Evolutionary conservation across 2,888 invertebrate genomes (phyloP).

Genomic region (Cheilosia pagana): DNA sequence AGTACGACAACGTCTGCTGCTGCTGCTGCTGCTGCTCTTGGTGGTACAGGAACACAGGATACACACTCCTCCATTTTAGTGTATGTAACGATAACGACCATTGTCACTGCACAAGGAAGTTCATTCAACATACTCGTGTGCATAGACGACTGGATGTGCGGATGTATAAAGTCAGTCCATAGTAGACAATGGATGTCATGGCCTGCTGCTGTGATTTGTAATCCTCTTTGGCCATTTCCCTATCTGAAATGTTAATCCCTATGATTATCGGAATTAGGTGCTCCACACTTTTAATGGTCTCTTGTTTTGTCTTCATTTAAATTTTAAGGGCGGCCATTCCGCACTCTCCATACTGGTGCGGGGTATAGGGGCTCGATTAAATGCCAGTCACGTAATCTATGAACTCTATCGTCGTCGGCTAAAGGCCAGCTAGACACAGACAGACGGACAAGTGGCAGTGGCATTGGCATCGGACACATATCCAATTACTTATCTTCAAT

Average conservation of each 20-base stretch:
- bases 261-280: constrained; percentile 67
- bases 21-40: not conserved
- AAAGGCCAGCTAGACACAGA: constrained; percentile 40
- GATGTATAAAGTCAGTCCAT: not conserved
- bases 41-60: no score
- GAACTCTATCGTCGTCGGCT: constrained; percentile 20
- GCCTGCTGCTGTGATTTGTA: constrained; percentile 43
- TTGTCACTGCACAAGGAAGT: constrained; percentile 19
- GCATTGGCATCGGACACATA: constrained; percentile 53
- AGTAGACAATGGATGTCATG: constrained; percentile 18
- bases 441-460: constrained; percentile 60
- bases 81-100: constrained; percentile 1
- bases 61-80: not conserved
- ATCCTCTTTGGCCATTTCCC: constrained; percentile 41
- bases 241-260: constrained; percentile 52
- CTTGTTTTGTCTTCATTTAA: constrained; percentile 61
- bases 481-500: constrained; percentile 70
- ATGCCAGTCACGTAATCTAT: constrained; percentile 68
- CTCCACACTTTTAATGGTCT: constrained; percentile 60
- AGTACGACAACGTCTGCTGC: constrained; percentile 5
- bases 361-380: constrained; percentile 33
- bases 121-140: constrained; percentile 3
- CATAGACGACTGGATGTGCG: not conserved
- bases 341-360: not conserved
- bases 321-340: constrained; percentile 47